These are phyloP conservation scores for Leptothorax acervorum DNA, from an alignment of 2,888 invertebrate genomes.

Conservation along the genomic window DNA sequence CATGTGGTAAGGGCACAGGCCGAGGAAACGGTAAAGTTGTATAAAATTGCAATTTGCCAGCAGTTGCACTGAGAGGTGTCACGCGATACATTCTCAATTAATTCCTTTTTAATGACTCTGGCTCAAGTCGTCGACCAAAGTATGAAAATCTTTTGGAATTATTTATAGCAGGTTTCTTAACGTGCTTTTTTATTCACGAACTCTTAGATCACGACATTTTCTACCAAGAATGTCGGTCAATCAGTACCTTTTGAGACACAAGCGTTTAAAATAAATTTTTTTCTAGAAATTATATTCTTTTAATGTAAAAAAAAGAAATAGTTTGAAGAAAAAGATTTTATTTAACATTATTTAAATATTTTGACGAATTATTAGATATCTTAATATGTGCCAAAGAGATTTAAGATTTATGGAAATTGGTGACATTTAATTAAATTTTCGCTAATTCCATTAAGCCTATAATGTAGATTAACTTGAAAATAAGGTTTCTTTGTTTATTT, in stretches of 20 bases:
- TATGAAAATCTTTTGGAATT: background rate
- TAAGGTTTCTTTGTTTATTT: background rate
- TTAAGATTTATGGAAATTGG: background rate
- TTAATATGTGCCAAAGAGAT: background rate
- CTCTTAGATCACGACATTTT: background rate
- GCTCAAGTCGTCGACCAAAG: background rate
- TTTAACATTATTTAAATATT: background rate
- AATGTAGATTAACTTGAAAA: background rate
- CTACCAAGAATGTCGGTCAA: background rate
- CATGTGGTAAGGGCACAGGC: background rate
- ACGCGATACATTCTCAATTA: conserved; percentile 19
- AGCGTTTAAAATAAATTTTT: background rate
- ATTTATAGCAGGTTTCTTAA: background rate
- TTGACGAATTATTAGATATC: background rate
- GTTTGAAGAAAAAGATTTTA: background rate
- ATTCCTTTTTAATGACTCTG: background rate
- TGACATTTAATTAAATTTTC: background rate
- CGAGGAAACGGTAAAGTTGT: background rate
- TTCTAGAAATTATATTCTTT: background rate
- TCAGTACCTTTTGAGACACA: background rate
- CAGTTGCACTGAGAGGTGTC: background rate
- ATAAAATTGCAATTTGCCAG: conserved; percentile 9
- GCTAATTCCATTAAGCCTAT: background rate
- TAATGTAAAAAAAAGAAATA: background rate
- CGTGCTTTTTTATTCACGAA: background rate